These are phyloP conservation scores for Scylla paramamosain DNA, from an alignment of 1,140 invertebrate genomes.

Conservation along the genomic window DNA sequence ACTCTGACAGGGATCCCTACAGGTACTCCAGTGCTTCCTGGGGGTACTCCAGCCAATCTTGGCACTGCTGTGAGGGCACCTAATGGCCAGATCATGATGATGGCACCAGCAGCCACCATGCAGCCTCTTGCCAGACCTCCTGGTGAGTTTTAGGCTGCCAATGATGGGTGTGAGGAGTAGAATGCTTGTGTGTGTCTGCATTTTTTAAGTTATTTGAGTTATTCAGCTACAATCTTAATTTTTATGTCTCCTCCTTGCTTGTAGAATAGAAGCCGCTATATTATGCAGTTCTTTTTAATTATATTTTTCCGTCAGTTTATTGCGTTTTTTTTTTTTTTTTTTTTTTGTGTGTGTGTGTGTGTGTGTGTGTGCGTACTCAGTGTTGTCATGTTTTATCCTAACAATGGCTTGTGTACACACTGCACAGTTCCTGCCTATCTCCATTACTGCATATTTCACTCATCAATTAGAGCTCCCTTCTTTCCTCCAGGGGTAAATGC, in stretches of 20 bases:
- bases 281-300: neutral
- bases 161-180: too few species aligned
- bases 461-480: neutral
- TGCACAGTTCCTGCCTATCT: neutral
- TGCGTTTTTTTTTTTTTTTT: neutral
- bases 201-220: neutral
- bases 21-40: neutral
- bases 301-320: too few species aligned
- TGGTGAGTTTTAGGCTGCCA: conserved; percentile 12
- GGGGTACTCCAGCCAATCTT: neutral
- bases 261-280: neutral
- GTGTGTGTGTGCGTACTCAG: neutral
- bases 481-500: conserved; percentile 41
- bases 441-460: too few species aligned
- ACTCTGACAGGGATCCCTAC: neutral
- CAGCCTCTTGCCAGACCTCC: conserved; percentile 39
- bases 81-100: conserved; percentile 67
- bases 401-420: neutral
- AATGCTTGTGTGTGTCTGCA: neutral
- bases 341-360: neutral
- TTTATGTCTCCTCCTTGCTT: neutral
- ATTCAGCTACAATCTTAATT: neutral
- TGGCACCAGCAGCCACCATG: conserved; percentile 58
- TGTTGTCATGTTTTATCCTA: neutral
- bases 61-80: conserved; percentile 36